Evolutionary conservation across 2,888 invertebrate genomes (phyloP).

Genomic region (Seira sanloemensis): DNA sequence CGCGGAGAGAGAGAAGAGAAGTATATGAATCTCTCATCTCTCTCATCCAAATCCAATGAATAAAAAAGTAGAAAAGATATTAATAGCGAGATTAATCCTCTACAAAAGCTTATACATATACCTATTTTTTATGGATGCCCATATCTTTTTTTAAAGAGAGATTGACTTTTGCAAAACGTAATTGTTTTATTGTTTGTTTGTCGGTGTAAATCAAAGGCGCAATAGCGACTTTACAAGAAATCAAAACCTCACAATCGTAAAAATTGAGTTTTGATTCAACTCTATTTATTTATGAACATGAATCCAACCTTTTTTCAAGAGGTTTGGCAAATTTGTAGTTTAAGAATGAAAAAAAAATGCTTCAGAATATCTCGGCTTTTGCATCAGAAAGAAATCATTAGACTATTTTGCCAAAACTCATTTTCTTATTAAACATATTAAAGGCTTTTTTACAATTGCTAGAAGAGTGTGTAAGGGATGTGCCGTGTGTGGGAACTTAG

Average conservation of each 20-base stretch:
- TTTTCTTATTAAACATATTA: background rate
- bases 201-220: background rate
- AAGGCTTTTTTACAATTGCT: background rate
- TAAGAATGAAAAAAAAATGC: no score
- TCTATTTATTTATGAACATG: background rate
- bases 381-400: no score
- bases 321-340: no score
- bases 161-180: background rate
- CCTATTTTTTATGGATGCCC: no score
- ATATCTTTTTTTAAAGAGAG: background rate
- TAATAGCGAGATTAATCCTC: constrained; percentile 5
- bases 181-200: constrained; percentile 6
- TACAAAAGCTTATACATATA: no score
- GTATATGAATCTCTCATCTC: no score
- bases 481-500: constrained; percentile 7
- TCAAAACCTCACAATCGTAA: background rate
- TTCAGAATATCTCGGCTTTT: no score
- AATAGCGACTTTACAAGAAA: background rate
- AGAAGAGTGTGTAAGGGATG: background rate
- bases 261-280: background rate
- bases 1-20: background rate
- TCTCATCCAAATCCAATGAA: no score
- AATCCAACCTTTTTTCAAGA: no score
- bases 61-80: background rate
- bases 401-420: no score